Percentiles rank a stretch among this genome's conserved stretches.
Conservation (phyloP, 2,888 invertebrate genomes). For the Limnephilus lunatus region DNA sequence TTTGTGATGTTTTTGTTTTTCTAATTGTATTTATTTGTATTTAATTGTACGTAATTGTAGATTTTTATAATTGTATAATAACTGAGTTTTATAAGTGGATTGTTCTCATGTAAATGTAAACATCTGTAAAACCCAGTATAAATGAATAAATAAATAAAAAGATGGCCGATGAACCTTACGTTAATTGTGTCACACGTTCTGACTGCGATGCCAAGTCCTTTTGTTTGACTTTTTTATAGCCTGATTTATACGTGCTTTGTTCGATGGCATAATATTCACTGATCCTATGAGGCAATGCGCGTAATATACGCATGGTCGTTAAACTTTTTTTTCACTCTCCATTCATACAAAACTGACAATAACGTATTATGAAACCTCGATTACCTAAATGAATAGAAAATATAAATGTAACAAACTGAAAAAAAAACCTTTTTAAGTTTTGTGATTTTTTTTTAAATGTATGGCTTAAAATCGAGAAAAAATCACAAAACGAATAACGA, state of each 20-base stretch:
- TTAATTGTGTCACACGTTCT: slow-evolving; percentile 36
- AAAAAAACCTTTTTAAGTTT: too few relatives aligned
- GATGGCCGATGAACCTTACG: slow-evolving; percentile 16
- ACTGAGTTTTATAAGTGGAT: too few relatives aligned
- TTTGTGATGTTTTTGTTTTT: too few relatives aligned
- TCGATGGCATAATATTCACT: slow-evolving; percentile 16
- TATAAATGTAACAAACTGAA: not conserved
- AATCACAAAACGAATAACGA: too few relatives aligned
- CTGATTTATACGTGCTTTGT: slow-evolving; percentile 10
- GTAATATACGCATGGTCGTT: not conserved
- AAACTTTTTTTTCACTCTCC: not conserved
- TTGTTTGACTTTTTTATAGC: slow-evolving; percentile 43
- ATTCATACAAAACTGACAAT: not conserved
- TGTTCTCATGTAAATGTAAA: too few relatives aligned
- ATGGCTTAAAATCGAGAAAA: too few relatives aligned
- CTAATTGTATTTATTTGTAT: too few relatives aligned
- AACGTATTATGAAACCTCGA: not conserved
- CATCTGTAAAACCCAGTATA: too few relatives aligned
- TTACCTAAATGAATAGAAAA: not conserved
- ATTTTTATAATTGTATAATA: too few relatives aligned
- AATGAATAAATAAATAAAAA: too few relatives aligned
- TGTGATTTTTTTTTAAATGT: too few relatives aligned
- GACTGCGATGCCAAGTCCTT: slow-evolving; percentile 24
- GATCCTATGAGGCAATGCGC: not conserved
- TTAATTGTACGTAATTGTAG: too few relatives aligned